phyloP scores from a whole-genome alignment of 2,113 vertebrate genomes.

The Galemys pyrenaicus region DNA sequence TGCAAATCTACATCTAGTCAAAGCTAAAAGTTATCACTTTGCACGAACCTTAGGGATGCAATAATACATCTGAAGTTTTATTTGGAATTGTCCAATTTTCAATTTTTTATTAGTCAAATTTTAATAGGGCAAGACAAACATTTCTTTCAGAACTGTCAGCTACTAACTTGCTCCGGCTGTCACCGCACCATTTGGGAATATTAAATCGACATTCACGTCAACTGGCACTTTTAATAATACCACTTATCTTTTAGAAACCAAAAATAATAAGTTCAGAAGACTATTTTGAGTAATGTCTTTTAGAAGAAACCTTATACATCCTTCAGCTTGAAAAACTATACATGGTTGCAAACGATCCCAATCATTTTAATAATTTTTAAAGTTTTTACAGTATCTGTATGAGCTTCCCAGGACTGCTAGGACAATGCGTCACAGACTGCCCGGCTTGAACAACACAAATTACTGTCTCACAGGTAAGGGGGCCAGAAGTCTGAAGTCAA shows the following conservation, averaged over 20 bases:
- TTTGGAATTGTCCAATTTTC: conserved; percentile 7
- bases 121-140: conserved; percentile 18
- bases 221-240: not conserved
- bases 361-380: not conserved
- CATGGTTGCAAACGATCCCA: not conserved
- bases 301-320: not conserved
- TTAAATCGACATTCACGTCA: not conserved
- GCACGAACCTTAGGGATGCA: not conserved
- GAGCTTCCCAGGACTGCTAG: not conserved
- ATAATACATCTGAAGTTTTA: conserved; percentile 28
- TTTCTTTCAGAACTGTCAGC: conserved; percentile 51
- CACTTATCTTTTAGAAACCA: not conserved
- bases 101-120: not conserved
- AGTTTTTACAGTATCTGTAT: not conserved
- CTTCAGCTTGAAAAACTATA: conserved; percentile 22
- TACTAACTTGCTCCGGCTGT: conserved; percentile 13
- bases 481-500: not conserved
- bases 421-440: not conserved
- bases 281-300: not conserved
- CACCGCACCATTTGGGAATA: not conserved
- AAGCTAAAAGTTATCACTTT: not conserved
- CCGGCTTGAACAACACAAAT: not conserved
- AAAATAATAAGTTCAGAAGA: not conserved
- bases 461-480: not conserved
- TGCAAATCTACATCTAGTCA: not conserved